Percentiles rank a stretch among this genome's conserved stretches.
Conservation (phyloP, 2,888 invertebrate species). For the Drosophila subsilvestris region DNA sequence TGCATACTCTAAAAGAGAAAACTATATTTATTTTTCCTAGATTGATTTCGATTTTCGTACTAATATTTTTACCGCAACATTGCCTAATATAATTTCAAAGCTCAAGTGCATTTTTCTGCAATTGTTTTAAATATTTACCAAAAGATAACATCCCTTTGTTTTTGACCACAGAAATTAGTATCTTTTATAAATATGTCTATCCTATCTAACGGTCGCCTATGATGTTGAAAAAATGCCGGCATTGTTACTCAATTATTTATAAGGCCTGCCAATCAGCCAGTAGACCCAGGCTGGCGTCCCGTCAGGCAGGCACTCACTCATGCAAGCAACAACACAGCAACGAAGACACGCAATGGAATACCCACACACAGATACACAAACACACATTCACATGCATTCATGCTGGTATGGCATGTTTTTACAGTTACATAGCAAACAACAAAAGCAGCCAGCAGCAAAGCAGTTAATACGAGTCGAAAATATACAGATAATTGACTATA, state of each 20-base stretch:
- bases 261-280: slow-evolving; percentile 3
- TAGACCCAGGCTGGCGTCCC: not conserved
- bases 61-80: too few species aligned
- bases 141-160: not conserved
- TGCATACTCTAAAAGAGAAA: not conserved
- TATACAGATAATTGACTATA: not conserved
- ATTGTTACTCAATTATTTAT: slow-evolving; percentile 61
- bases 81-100: too few species aligned
- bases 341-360: slow-evolving; percentile 50
- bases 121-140: not conserved
- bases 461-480: slow-evolving; percentile 9
- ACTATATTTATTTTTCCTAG: too few species aligned
- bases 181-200: not conserved
- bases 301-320: not conserved
- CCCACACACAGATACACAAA: slow-evolving; percentile 22
- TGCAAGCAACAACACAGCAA: slow-evolving; percentile 56
- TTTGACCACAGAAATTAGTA: not conserved
- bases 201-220: not conserved
- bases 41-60: too few species aligned
- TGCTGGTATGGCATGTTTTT: slow-evolving; percentile 61
- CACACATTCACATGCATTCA: slow-evolving; percentile 24
- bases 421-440: slow-evolving; percentile 72
- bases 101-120: too few species aligned
- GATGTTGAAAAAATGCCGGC: slow-evolving; percentile 48
- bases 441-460: slow-evolving; percentile 13